These are phyloP conservation scores for Psilanteris sp. DNA, from an alignment of 1,140 invertebrate genomes.

Conservation along the genomic window DNA sequence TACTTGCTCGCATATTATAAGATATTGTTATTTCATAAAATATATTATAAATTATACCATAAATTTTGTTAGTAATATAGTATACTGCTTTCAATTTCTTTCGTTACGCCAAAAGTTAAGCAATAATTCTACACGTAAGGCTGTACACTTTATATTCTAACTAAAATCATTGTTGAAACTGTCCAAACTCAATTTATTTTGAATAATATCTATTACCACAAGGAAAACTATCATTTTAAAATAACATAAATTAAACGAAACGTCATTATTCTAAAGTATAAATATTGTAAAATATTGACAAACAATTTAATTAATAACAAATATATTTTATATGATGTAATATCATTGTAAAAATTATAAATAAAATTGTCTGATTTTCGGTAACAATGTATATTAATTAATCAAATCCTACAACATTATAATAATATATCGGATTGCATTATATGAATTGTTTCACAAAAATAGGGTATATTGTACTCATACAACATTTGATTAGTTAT, in stretches of 20 bases:
- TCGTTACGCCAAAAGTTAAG: slow-evolving; percentile 1
- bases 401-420: slow-evolving; percentile 10
- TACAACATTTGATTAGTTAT: too few relatives aligned
- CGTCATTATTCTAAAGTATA: background rate
- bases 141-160: slow-evolving; percentile 16
- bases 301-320: slow-evolving; percentile 15
- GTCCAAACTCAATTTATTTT: background rate
- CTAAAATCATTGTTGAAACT: background rate
- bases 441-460: slow-evolving; percentile 9
- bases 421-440: slow-evolving; percentile 5
- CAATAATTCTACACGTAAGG: slow-evolving; percentile 1
- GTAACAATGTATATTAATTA: slow-evolving; percentile 35
- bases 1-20: background rate
- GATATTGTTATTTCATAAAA: too few relatives aligned
- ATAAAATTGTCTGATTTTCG: slow-evolving; percentile 30
- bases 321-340: slow-evolving; percentile 14
- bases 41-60: background rate
- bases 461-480: slow-evolving; percentile 10
- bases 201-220: too few relatives aligned
- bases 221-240: too few relatives aligned
- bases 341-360: slow-evolving; percentile 36
- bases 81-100: slow-evolving; percentile 1
- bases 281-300: background rate
- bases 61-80: background rate
- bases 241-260: slow-evolving; percentile 1